Evolutionary conservation across 2,113 vertebrate genomes (phyloP).

Genomic region (Nasalis larvatus): DNA sequence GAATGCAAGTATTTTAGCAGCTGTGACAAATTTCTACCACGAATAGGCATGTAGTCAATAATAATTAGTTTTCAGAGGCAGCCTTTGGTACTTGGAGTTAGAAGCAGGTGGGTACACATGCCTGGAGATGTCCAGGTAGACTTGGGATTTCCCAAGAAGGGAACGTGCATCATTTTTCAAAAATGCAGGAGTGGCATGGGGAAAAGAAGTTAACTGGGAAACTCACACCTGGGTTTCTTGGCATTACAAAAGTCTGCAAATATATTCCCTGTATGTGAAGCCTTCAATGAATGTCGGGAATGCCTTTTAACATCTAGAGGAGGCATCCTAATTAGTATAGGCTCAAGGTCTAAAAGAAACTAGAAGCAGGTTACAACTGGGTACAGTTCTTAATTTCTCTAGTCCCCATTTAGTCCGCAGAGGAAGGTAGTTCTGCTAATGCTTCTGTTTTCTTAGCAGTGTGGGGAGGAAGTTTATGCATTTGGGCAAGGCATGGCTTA

Average conservation of each 20-base stretch:
- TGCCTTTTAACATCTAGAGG: not conserved
- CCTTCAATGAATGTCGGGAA: not conserved
- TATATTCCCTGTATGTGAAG: not conserved
- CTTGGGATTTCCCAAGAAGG: not conserved
- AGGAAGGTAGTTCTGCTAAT: not conserved
- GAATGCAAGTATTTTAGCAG: not conserved
- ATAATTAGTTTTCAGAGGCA: not conserved
- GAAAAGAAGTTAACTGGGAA: not conserved
- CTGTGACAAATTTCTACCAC: not conserved
- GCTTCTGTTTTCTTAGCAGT: not conserved
- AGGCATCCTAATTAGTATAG: not conserved
- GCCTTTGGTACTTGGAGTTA: not conserved
- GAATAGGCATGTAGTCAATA: not conserved
- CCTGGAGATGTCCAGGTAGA: not conserved
- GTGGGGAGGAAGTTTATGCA: not conserved
- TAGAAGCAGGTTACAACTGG: not conserved
- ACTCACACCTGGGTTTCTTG: not conserved
- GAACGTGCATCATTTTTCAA: not conserved
- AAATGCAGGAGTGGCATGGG: not conserved
- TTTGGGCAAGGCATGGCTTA: not conserved
- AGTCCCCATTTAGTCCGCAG: not conserved
- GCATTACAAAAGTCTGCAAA: not conserved
- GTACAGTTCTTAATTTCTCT: not conserved
- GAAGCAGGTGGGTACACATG: not conserved
- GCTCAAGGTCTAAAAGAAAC: not conserved